A percentile compares a stretch with the other conserved stretches of the same genome.
phyloP scores from a whole-genome alignment of 2,888 invertebrate species.

The Anoplius nigerrimus region DNA sequence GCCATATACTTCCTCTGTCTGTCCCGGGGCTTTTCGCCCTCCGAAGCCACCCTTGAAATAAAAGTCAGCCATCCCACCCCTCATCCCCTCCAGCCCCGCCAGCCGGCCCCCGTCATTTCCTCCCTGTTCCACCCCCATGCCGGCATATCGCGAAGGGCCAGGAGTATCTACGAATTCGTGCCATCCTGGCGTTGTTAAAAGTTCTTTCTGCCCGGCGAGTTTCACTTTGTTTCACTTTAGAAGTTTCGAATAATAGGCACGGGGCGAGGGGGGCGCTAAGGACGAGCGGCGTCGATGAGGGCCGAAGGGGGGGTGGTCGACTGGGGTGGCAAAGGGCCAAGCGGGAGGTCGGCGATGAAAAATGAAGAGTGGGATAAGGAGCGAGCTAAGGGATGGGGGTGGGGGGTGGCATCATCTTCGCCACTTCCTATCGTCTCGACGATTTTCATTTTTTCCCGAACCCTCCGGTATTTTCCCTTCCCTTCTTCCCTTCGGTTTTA shows the following conservation, averaged over 20 bases:
- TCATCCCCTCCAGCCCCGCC: slow-evolving; percentile 10
- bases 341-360: neutral
- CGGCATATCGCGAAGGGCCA: slow-evolving; percentile 26
- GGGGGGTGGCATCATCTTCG: slow-evolving; percentile 40
- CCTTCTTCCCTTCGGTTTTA: neutral
- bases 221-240: slow-evolving; percentile 50
- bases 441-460: slow-evolving; percentile 44
- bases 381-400: neutral
- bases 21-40: slow-evolving; percentile 49
- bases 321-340: neutral
- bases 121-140: slow-evolving; percentile 20
- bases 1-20: slow-evolving; percentile 61
- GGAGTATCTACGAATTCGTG: slow-evolving; percentile 57
- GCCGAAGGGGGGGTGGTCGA: slow-evolving; percentile 9
- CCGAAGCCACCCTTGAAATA: slow-evolving; percentile 55
- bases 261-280: slow-evolving; percentile 22
- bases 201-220: slow-evolving; percentile 44
- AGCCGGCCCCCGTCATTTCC: slow-evolving; percentile 3
- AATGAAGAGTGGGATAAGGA: neutral
- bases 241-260: slow-evolving; percentile 55
- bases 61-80: slow-evolving; percentile 52
- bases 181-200: slow-evolving; percentile 61
- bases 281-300: neutral
- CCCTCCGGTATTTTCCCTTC: slow-evolving; percentile 3
- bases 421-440: slow-evolving; percentile 48